Conservation (phyloP, 35 echinoderm and acorn worm species). For the Stichopus chloronotus region DNA sequence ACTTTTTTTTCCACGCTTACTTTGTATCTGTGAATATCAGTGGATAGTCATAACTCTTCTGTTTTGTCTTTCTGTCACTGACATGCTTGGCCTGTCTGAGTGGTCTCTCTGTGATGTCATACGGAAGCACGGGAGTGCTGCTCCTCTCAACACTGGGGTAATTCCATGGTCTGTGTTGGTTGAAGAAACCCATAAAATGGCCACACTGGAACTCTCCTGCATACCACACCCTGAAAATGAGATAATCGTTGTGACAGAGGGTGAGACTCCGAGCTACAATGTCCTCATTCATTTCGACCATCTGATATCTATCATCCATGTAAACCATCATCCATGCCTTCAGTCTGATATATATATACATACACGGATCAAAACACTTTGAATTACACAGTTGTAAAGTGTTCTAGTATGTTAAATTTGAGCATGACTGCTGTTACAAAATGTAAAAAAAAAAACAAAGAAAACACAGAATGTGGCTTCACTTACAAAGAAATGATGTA, state of each 20-base stretch:
- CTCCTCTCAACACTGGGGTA: constrained; percentile 90
- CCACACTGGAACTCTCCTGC: constrained; percentile 69
- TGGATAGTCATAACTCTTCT: constrained; percentile 85
- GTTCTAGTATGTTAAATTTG: too few relatives aligned
- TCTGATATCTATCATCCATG: not conserved
- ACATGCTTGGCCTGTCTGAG: constrained; percentile 73
- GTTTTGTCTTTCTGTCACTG: constrained; percentile 79
- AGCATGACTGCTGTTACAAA: too few relatives aligned
- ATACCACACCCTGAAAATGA: constrained; percentile 85
- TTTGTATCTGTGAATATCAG: constrained; percentile 90
- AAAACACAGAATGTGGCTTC: too few relatives aligned
- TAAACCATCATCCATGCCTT: too few relatives aligned
- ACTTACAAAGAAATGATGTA: too few relatives aligned
- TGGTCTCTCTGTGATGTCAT: constrained; percentile 94
- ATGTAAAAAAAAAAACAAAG: too few relatives aligned
- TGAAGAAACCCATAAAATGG: constrained; percentile 99
- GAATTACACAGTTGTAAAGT: too few relatives aligned
- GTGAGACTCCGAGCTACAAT: not conserved
- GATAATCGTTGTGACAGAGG: not conserved
- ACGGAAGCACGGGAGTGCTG: constrained; percentile 88
- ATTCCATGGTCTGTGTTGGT: constrained; percentile 97
- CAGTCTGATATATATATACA: too few relatives aligned
- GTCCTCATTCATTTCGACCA: not conserved
- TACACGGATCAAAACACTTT: too few relatives aligned
- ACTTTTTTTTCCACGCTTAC: constrained; percentile 53